Evolutionary conservation across 1,140 invertebrate genomes (phyloP), one percentile per base, ranked within the genome.

Genomic region (Idris sp.): DNA sequence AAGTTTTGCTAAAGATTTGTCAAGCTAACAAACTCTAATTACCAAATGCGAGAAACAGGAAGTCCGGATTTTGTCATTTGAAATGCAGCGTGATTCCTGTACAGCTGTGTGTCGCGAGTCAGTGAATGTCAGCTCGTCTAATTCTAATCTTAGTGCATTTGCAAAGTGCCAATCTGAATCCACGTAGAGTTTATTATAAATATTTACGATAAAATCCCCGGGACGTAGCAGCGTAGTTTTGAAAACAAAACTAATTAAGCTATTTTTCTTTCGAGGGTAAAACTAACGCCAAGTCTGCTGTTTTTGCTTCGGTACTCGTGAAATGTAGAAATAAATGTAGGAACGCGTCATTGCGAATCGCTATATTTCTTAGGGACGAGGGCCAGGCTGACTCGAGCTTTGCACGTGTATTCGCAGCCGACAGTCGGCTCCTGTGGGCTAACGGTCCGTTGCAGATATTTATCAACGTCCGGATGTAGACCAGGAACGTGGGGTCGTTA

Each of bases 61-160:
- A 62, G 54, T 35, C n/a, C 25, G 40, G 40, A 54, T 54, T 65
- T 65, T 31, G 30, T 15, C 18, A 11, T 6, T 16, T 31, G 69
- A 72, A 78, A 77, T 67, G 77, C 65, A 46, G 44, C 71, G 69
- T 76, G 81, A 79, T 80, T 81, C 74, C 74, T 71, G 53, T 64
- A 73, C 65, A 73, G 65, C 79, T 79, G 72, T 13, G 18, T 46
- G 19, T 28, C 41, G 19, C 19, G 19, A 2, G 19, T 22, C 19
- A 22, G 19, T 22, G 19, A 22, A 22, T 22, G 3, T 2, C 19
- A 46, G 6, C 9, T 4, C 13, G 14, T n/a, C n/a, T n/a, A n/a
- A n/a, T n/a, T n/a, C n/a, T n/a, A n/a, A n/a, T n/a, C n/a, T n/a
- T n/a, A n/a, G n/a, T n/a, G n/a, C n/a, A n/a, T n/a, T n/a, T n/a